Percentiles rank a stretch among this genome's conserved stretches.
Evolutionary conservation across 2,113 vertebrate genomes (phyloP).

Genomic region (Chaetura pelagica): DNA sequence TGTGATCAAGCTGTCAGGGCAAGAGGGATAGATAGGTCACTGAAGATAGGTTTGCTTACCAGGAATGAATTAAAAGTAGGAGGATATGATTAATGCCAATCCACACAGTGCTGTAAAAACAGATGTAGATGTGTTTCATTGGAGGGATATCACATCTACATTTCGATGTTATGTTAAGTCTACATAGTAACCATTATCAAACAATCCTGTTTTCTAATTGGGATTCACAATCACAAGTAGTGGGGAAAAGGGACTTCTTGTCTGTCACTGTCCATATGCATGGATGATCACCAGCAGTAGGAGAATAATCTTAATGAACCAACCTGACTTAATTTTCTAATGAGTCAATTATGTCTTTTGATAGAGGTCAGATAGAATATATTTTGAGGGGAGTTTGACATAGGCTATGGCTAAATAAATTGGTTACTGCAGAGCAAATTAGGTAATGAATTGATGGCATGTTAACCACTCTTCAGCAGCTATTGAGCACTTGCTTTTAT

Average conservation of each 20-base stretch:
- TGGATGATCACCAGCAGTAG: neutral
- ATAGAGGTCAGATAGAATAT: neutral
- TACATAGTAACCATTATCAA: slow-evolving; percentile 24
- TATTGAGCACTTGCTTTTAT: neutral
- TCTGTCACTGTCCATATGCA: neutral
- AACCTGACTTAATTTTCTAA: neutral
- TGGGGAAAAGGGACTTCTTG: neutral
- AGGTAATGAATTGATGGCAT: neutral
- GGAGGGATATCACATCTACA: neutral
- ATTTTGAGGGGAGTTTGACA: neutral
- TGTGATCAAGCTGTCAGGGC: neutral
- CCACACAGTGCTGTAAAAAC: neutral
- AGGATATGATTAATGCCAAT: slow-evolving; percentile 52
- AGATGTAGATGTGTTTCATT: slow-evolving; percentile 27
- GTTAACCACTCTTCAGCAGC: neutral
- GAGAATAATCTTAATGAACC: neutral
- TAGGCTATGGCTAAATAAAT: neutral
- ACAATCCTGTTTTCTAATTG: neutral
- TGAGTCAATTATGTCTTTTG: neutral
- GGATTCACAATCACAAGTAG: neutral
- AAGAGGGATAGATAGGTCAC: neutral
- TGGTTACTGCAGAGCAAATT: neutral
- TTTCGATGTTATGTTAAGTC: neutral
- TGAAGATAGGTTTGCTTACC: neutral
- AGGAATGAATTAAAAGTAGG: slow-evolving; percentile 45